Percentiles rank a stretch among this genome's conserved stretches.
These are phyloP conservation scores for Lordiphosa fenestrarum DNA, from an alignment of 2,888 invertebrate genomes.

Conservation along the genomic window DNA sequence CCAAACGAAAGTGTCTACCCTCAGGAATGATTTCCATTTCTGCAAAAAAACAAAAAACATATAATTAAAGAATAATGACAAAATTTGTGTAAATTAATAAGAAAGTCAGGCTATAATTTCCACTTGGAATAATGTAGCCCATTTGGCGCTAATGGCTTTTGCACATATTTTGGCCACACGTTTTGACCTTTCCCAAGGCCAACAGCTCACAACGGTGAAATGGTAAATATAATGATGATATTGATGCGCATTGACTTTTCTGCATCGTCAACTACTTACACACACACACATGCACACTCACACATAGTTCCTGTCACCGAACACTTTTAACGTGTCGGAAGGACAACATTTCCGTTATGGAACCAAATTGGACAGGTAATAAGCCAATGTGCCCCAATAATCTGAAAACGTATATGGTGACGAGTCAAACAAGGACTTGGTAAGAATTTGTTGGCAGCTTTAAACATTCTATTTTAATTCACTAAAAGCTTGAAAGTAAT, in stretches of 20 bases:
- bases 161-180: slow-evolving; percentile 42
- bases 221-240: slow-evolving; percentile 10
- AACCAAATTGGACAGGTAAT: slow-evolving; percentile 40
- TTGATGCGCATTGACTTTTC: slow-evolving; percentile 8
- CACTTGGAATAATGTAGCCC: neutral
- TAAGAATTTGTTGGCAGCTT: no score
- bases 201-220: slow-evolving; percentile 13
- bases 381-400: slow-evolving; percentile 25
- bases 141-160: slow-evolving; percentile 15
- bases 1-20: slow-evolving; percentile 93
- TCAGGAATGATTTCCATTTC: slow-evolving; percentile 93
- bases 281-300: neutral
- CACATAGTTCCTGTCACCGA: slow-evolving; percentile 6
- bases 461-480: no score
- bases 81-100: slow-evolving; percentile 17
- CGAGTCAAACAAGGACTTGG: neutral
- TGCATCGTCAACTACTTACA: neutral
- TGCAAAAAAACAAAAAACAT: slow-evolving; percentile 78
- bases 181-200: slow-evolving; percentile 57
- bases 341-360: slow-evolving; percentile 41
- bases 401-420: slow-evolving; percentile 18
- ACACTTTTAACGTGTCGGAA: slow-evolving; percentile 11
- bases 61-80: slow-evolving; percentile 7
- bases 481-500: no score
- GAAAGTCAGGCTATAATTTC: slow-evolving; percentile 6